Evolutionary conservation across 2,888 invertebrate genomes (phyloP), one percentile per base, ranked within the genome.

Genomic region (Rhimphoctona megacephalus): DNA sequence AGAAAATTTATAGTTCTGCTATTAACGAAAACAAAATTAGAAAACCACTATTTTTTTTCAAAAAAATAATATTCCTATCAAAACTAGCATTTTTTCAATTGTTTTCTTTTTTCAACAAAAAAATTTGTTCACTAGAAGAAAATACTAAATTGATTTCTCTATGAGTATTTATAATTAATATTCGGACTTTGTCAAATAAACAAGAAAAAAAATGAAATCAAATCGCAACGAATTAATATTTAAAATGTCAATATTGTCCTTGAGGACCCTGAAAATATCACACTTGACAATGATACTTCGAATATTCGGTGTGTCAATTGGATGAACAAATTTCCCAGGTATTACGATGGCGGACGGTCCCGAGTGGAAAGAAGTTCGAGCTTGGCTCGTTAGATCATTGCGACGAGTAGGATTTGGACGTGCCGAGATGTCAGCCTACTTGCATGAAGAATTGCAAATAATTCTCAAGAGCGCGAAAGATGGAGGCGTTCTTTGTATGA

Each of bases 301-400:
- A 6, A 61, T 30, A 30, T 1, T 30, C 14, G 4, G n/a, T 43
- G 33, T 67, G 52, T 22, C 19, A 52, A 67, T 52, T 14, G 7
- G 14, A 46, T 19, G 33, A 36, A 14, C 19, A 17, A 43, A 54
- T 79, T 72, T 85, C 89, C 72, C 66, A 96, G 96, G 96, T 39
- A 95, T 96, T 54, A 96, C 96, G 0, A 95, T 95, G 92, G 95
- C 95, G 2, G 96, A 96, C 85, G 96, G 96, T 0, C 90, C 93
- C 8, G 91, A 95, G 2, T 96, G 96, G 96, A 94, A 94, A 76
- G 95, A 95, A 85, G 95, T 96, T 89, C 94, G 96, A 1, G 92
- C 92, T 67, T 96, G 96, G 93, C 94, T 95, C 14, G 93, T 96
- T 89, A 94, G 95, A 33, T 95, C 95, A 85, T 93, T 96, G 89